phyloP scores from a whole-genome alignment of 2,888 invertebrate genomes.

The Morpho helenor region DNA sequence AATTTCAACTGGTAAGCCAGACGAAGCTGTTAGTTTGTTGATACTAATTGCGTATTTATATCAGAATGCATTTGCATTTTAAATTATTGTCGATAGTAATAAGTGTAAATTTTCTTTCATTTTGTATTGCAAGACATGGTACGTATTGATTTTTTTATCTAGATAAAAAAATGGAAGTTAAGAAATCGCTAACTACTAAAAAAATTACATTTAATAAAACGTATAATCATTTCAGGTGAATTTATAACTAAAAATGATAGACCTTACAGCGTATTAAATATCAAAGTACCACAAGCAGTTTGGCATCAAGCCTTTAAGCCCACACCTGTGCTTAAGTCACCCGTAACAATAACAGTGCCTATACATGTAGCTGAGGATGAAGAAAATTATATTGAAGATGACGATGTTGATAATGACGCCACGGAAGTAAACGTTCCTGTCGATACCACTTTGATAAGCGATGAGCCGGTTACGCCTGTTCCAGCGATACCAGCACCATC shows the following conservation, averaged over 20 bases:
- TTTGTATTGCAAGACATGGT: constrained; percentile 37
- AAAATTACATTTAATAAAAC: not conserved
- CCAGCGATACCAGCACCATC: constrained; percentile 23
- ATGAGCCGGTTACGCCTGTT: constrained; percentile 31
- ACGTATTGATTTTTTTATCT: constrained; percentile 13
- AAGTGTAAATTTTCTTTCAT: constrained; percentile 27
- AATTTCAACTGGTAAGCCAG: constrained; percentile 54
- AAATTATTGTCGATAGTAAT: constrained; percentile 33
- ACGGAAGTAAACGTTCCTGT: constrained; percentile 36
- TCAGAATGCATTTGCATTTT: constrained; percentile 20
- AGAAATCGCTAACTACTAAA: not conserved
- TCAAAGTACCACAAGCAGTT: constrained; percentile 51
- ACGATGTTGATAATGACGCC: constrained; percentile 34
- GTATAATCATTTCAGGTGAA: constrained; percentile 18
- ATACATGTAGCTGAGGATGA: constrained; percentile 58
- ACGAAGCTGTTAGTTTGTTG: constrained; percentile 35
- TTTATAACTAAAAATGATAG: constrained; percentile 38
- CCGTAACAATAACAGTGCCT: constrained; percentile 60
- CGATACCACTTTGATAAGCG: constrained; percentile 30
- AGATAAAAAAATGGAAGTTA: not conserved
- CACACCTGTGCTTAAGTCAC: constrained; percentile 61
- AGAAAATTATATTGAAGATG: constrained; percentile 32
- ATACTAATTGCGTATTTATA: constrained; percentile 25
- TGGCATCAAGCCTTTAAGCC: constrained; percentile 60
- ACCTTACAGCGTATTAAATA: constrained; percentile 52